phyloP scores from a whole-genome alignment of 2,888 invertebrate species.

The Morpho deidamia region DNA sequence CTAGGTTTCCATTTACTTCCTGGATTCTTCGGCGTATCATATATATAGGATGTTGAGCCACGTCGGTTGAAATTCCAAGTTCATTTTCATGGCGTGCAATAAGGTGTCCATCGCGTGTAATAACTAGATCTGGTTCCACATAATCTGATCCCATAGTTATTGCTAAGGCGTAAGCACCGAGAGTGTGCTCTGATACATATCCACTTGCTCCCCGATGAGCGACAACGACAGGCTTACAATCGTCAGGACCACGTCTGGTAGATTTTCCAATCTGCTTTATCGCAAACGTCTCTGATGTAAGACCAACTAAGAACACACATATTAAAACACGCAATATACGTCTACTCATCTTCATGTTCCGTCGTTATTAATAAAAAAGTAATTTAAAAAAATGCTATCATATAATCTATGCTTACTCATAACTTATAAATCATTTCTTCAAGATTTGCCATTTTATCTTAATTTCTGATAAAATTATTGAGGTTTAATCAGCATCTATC shows the following conservation, averaged over 20 bases:
- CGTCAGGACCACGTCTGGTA: constrained; percentile 29
- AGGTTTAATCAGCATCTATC: neutral
- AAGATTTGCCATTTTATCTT: neutral
- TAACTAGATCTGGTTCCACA: constrained; percentile 65
- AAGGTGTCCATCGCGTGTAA: constrained; percentile 56
- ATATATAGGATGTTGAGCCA: constrained; percentile 49
- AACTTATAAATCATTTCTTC: neutral
- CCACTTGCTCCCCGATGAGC: constrained; percentile 67
- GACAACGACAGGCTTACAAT: constrained; percentile 48
- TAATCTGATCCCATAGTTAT: constrained; percentile 66
- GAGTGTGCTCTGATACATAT: constrained; percentile 66
- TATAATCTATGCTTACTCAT: neutral
- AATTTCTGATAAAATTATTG: neutral
- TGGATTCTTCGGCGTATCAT: constrained; percentile 45
- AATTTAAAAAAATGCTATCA: neutral
- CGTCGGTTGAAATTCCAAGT: constrained; percentile 52
- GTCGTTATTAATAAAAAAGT: neutral
- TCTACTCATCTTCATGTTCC: constrained; percentile 5
- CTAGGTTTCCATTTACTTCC: constrained; percentile 43
- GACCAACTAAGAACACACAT: constrained; percentile 1
- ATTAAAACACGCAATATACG: constrained; percentile 8
- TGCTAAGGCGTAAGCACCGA: constrained; percentile 61
- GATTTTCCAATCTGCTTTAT: neutral
- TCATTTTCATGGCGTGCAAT: constrained; percentile 65
- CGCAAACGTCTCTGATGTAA: neutral